Percentiles rank a stretch among this genome's conserved stretches.
Conservation (phyloP, 30 jellyfish, hydroid and myxozoan genomes). For the Turritopsis dohrnii region DNA sequence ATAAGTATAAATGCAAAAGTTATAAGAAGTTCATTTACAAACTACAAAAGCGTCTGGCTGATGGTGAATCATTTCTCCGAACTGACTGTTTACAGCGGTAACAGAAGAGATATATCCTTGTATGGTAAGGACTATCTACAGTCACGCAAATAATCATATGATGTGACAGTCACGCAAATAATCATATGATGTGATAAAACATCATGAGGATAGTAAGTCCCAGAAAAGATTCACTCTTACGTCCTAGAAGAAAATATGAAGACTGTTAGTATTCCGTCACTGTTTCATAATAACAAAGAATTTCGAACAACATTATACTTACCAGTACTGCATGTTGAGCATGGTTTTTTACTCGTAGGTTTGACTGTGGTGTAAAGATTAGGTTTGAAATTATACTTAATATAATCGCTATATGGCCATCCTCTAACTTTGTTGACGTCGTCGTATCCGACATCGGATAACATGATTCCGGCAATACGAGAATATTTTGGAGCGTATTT, state of each 20-base stretch:
- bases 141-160: no score
- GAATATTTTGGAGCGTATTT: conserved; percentile 1
- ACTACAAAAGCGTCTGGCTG: no score
- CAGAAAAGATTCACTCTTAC: neutral
- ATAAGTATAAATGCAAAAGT: no score
- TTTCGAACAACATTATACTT: neutral
- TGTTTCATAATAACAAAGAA: neutral
- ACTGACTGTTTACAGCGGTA: no score
- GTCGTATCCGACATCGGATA: conserved; percentile 21
- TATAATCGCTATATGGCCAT: conserved; percentile 17
- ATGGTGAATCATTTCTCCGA: no score
- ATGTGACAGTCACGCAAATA: no score
- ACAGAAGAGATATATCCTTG: no score
- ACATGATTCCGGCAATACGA: conserved; percentile 12
- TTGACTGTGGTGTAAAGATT: conserved; percentile 18
- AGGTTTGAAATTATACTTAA: conserved; percentile 2
- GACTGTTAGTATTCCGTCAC: neutral
- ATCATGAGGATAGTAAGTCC: neutral
- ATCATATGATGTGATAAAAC: neutral
- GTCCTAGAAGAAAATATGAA: neutral
- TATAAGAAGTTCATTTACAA: no score
- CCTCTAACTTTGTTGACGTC: conserved; percentile 3
- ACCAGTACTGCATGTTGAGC: neutral
- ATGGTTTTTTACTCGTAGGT: neutral
- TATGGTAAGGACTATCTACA: no score